These are phyloP conservation scores for Cheilosia variabilis DNA, from an alignment of 2,888 invertebrate genomes.

Conservation along the genomic window DNA sequence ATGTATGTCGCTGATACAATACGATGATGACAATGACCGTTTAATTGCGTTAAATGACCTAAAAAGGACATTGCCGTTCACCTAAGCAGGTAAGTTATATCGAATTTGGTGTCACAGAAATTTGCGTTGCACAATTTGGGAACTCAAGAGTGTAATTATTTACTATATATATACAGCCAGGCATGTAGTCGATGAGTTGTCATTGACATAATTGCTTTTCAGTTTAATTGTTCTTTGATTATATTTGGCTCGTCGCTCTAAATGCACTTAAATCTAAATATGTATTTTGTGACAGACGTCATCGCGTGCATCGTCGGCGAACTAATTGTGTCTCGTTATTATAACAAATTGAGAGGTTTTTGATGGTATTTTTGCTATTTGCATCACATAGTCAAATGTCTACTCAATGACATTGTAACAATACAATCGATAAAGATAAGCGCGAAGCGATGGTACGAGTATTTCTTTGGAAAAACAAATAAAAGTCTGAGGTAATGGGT, in stretches of 20 bases:
- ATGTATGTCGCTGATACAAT: conserved; percentile 24
- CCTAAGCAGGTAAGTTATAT: not conserved
- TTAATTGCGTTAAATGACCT: conserved; percentile 49
- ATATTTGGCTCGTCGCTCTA: not conserved
- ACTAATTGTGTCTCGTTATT: conserved; percentile 1
- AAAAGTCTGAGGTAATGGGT: not conserved
- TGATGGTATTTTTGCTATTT: not conserved
- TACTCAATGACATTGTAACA: not conserved
- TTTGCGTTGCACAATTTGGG: conserved; percentile 21
- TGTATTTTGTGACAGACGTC: conserved; percentile 23
- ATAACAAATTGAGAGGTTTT: not conserved
- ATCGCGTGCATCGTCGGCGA: conserved; percentile 6
- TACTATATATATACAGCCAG: not conserved
- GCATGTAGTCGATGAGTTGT: not conserved
- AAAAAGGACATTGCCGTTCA: conserved; percentile 41
- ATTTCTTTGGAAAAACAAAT: not conserved
- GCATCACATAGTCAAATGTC: conserved; percentile 7
- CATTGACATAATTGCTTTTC: conserved; percentile 17
- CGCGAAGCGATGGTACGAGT: not conserved
- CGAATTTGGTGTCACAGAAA: conserved; percentile 17
- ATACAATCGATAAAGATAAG: not conserved
- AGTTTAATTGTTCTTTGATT: conserved; percentile 24
- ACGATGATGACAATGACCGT: conserved; percentile 25
- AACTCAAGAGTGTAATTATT: not conserved
- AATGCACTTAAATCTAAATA: conserved; percentile 38